Evolutionary conservation across 2,797 vertebrate species (phyloP), one percentile per base, ranked within the genome.

Genomic region (Pangasius larnaudii): DNA sequence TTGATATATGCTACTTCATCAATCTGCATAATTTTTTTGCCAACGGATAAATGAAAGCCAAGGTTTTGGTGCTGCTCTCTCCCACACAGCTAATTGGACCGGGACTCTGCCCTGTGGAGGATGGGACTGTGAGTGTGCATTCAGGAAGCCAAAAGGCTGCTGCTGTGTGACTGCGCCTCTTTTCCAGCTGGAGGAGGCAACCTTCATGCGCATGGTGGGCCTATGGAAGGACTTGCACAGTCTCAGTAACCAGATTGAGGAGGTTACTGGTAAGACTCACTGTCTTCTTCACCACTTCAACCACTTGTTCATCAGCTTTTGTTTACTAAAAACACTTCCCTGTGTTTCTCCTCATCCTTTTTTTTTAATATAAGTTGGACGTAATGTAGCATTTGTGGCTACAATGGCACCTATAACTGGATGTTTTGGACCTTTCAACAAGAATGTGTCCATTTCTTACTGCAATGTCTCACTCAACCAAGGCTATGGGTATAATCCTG

Each of bases 351-450:
- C 2, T 77, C 2, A 30, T 30, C 7, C 42, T 19, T 19, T 86
- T 2, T 2, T 36, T 19, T 2, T 39, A 51, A 3, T 11, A 46
- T 2, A 27, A 91, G 58, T 2, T 86, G 65, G 11, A 49, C 46
- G 7, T 5, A 90, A 93, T 56, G n/a, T 95, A 74, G 87, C 93
- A 36, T 91, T 94, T 91, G 91, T 90, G 11, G 88, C 93, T 72
- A 46, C 46, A 51, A 90, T 91, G 89, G 8, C 83, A 36, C 51
- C 85, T 18, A 86, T 2, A 5, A 0, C 65, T 1, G 0, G 0
- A 0, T 96, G 95, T 89, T 94, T 95, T 56, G 96, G 95, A 27
- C 95, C 95, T 33, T 96, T 94, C 88, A 96, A 92, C 58, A 93
- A 81, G 5, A 89, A 93, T 1, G 80, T 95, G 49, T 86, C 94